Evolutionary conservation across 2,797 vertebrate species (phyloP).

Genomic region (Balearica regulorum): DNA sequence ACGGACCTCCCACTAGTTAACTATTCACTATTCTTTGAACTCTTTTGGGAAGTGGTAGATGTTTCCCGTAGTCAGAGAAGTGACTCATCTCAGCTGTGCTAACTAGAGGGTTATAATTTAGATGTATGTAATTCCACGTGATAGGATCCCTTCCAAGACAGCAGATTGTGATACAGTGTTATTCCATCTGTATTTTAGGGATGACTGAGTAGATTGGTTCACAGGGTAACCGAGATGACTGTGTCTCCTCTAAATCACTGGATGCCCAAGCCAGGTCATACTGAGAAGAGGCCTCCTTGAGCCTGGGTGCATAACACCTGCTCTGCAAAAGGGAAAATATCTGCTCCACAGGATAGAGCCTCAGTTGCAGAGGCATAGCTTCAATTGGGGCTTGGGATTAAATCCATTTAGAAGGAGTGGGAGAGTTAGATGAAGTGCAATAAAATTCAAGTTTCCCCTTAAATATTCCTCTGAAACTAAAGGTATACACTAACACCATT

Average conservation of each 20-base stretch:
- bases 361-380: background rate
- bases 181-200: constrained; percentile 13
- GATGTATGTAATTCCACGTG: background rate
- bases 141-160: constrained; percentile 33
- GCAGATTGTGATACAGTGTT: constrained; percentile 18
- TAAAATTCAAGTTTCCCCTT: background rate
- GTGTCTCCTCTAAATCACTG: background rate
- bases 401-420: background rate
- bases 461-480: background rate
- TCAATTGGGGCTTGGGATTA: background rate
- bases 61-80: background rate
- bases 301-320: background rate
- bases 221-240: background rate
- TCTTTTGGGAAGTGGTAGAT: background rate
- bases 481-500: background rate
- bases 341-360: background rate
- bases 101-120: background rate
- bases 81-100: constrained; percentile 29
- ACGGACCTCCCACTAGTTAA: background rate
- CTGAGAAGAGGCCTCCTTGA: background rate
- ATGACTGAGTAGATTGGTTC: background rate
- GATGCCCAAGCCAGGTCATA: background rate
- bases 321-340: background rate
- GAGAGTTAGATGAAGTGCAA: background rate
- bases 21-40: background rate